These are phyloP conservation scores for Drosophila tsacasi DNA, from an alignment of 1,140 invertebrate genomes.

Conservation along the genomic window DNA sequence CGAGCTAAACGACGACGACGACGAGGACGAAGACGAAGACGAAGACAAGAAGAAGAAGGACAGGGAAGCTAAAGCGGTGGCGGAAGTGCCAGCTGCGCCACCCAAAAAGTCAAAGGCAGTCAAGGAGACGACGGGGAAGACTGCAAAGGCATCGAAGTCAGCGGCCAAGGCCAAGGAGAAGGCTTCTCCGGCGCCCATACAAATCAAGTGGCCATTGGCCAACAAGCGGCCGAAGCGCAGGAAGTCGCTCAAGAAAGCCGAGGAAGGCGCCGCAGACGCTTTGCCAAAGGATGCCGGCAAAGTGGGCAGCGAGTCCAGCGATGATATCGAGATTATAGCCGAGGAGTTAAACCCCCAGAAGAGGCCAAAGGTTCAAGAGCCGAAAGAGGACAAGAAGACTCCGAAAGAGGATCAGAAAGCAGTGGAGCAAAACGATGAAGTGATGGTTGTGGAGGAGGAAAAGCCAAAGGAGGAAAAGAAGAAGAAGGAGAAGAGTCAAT, in stretches of 20 bases:
- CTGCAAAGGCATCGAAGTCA: neutral
- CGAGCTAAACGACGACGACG: constrained; percentile 53
- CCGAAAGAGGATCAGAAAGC: neutral
- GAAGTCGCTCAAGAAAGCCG: constrained; percentile 52
- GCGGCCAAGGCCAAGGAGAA: constrained; percentile 9
- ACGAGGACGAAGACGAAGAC: constrained; percentile 22
- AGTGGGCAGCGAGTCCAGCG: constrained; percentile 57
- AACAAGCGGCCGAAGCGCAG: constrained; percentile 69
- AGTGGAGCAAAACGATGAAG: neutral
- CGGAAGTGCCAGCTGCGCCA: neutral
- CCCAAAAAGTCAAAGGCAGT: neutral
- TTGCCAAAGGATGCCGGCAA: neutral
- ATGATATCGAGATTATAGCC: constrained; percentile 62
- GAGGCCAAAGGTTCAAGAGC: constrained; percentile 33
- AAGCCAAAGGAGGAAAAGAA: neutral
- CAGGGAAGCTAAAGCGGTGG: rapidly evolving
- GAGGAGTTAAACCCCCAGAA: constrained; percentile 67
- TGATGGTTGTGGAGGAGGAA: neutral
- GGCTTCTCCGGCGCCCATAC: constrained; percentile 31
- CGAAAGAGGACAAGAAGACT: neutral
- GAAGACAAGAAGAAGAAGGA: constrained; percentile 24
- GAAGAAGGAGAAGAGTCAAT: neutral
- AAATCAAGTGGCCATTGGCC: constrained; percentile 75
- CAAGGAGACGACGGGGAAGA: neutral
- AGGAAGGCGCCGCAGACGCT: neutral